A percentile compares a stretch with the other conserved stretches of the same genome.
phyloP scores from a whole-genome alignment of 2,797 vertebrate species.

The Taenioides sp. region DNA sequence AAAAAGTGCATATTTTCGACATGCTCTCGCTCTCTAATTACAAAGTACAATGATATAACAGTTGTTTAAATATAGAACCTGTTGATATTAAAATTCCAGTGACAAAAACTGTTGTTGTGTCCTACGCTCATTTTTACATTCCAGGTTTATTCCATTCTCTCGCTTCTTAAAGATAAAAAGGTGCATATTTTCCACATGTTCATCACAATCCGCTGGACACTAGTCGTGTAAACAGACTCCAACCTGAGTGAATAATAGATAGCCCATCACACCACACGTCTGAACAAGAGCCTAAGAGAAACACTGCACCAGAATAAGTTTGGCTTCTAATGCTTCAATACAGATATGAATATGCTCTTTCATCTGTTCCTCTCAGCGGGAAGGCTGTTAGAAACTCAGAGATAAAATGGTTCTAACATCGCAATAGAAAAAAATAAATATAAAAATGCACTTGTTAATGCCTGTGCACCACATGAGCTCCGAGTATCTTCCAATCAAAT shows the following conservation, averaged over 20 bases:
- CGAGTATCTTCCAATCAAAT: not conserved
- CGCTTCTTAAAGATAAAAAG: not conserved
- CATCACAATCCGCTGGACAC: not conserved
- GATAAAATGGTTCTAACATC: not conserved
- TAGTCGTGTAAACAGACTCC: not conserved
- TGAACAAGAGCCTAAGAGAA: conserved; percentile 2
- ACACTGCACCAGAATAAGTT: not conserved
- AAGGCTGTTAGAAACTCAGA: not conserved
- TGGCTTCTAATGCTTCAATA: not conserved
- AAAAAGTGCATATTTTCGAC: too few species aligned
- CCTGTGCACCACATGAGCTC: not conserved
- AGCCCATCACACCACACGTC: not conserved
- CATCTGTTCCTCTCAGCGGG: conserved; percentile 1
- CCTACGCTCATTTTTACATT: too few species aligned
- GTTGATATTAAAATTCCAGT: too few species aligned
- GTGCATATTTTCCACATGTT: not conserved
- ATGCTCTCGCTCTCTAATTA: too few species aligned
- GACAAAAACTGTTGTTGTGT: too few species aligned
- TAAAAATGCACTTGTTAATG: not conserved
- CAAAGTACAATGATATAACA: too few species aligned
- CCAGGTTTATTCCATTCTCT: too few species aligned
- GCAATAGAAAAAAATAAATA: not conserved
- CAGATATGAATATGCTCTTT: conserved; percentile 7
- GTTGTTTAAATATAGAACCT: too few species aligned
- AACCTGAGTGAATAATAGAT: not conserved